phyloP scores from a whole-genome alignment of 2,797 vertebrate species.

The Cryptoblepharus egeriae region DNA sequence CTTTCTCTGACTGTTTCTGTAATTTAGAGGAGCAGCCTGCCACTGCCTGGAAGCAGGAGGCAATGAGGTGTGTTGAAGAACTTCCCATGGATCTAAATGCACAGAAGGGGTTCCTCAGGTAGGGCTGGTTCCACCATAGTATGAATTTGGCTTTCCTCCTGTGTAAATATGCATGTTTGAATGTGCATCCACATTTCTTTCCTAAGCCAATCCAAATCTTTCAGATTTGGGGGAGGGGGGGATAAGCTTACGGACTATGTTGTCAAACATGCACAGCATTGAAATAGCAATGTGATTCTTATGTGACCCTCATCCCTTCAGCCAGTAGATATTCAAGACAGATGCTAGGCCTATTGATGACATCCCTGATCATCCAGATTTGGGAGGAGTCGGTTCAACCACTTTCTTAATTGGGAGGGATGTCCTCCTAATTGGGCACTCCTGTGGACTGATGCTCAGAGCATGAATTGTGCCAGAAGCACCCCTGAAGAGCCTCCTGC shows the following conservation, averaged over 20 bases:
- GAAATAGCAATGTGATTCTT: not conserved
- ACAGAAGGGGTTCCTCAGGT: not conserved
- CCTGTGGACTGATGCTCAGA: not conserved
- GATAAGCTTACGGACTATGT: no score
- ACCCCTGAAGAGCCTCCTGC: not conserved
- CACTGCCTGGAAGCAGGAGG: not conserved
- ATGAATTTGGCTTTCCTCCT: not conserved
- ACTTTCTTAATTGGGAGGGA: not conserved
- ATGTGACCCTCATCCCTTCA: not conserved
- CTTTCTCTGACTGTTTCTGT: constrained; percentile 9
- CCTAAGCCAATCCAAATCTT: not conserved
- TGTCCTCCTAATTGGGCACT: not conserved
- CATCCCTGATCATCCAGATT: not conserved
- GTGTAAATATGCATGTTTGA: not conserved
- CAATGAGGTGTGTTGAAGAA: not conserved
- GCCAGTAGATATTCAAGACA: not conserved
- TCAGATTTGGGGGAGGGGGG: no score
- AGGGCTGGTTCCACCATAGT: not conserved
- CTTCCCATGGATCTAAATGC: not conserved
- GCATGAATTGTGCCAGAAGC: not conserved
- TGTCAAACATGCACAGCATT: not conserved
- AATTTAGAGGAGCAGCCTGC: constrained; percentile 5
- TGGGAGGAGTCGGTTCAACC: not conserved
- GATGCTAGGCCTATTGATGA: not conserved
- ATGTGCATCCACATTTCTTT: not conserved